phyloP scores from a whole-genome alignment of 1,140 invertebrate genomes.

The Helicoverpa zea region DNA sequence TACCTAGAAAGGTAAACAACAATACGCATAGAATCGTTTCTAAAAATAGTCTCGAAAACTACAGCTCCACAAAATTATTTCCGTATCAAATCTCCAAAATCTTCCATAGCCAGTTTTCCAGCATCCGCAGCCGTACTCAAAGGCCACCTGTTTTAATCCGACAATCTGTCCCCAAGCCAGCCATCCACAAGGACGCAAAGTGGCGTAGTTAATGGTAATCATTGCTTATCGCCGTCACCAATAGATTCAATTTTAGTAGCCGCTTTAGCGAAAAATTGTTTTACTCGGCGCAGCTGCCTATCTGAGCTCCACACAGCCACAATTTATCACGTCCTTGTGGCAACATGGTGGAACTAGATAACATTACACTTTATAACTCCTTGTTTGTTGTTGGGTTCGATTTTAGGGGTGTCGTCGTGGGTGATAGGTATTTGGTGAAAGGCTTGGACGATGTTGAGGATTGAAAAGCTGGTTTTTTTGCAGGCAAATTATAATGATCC shows the following conservation, averaged over 20 bases:
- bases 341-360: conserved; percentile 45
- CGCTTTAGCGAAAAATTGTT: conserved; percentile 83
- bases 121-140: background rate
- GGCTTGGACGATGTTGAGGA: background rate
- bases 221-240: conserved; percentile 67
- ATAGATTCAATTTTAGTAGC: conserved; percentile 79
- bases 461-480: no score
- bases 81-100: background rate
- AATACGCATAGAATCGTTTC: no score
- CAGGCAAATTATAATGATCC: no score
- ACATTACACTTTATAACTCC: conserved; percentile 44
- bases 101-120: background rate
- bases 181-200: conserved; percentile 46
- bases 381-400: conserved; percentile 19
- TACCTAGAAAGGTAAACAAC: no score
- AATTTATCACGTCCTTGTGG: conserved; percentile 49
- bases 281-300: conserved; percentile 65
- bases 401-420: background rate
- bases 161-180: conserved; percentile 14
- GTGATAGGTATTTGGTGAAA: background rate
- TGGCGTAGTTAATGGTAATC: conserved; percentile 63
- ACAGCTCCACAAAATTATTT: background rate
- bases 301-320: conserved; percentile 47
- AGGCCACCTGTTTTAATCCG: conserved; percentile 42
- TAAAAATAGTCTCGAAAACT: background rate